Base-by-base conservation (phyloP, 2,888 invertebrate species). In the Conistra vaccinii region DNA sequence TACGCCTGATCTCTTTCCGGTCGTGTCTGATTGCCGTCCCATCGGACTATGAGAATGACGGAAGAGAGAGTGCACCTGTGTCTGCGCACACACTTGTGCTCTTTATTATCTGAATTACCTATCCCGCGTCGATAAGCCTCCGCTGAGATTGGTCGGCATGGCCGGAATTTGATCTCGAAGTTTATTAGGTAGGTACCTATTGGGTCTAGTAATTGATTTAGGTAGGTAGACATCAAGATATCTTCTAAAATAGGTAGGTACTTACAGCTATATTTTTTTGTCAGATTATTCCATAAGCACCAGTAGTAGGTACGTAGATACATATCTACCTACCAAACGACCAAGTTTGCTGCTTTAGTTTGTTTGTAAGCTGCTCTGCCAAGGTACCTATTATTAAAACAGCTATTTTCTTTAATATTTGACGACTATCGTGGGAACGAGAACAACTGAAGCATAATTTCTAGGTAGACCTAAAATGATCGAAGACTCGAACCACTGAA, bases 391-490 rank as follows among this genome's bases (percentile, higher is more conserved):
- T 35, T 23, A 51, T 29, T 35, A 60, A 45, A 73, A 60, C 58
- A 20, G 20, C 32, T 29, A 73, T 45, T 73, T 60, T 20, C 53
- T 53, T 76, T 14, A 73, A 73, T 81, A 61, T 45, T 61, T 76
- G 14, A 76, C 26, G 20, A 26, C 9, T 53, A 20, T 35, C 77
- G 66, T 78, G 77, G 32, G 83, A 82, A 60, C 10, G 12, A 60
- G 14, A 39, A 53, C 77, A 29, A 26, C 77, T 58, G 83, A 26
- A 10, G 1, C 20, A 20, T 65, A 14, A n/a, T 42, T 51, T 45
- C 23, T 32, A 53, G 14, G 12, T 72, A 26, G 0, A 26, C 12
- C 9, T 29, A 71, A 51, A 51, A 73, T 39, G 39, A 20, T 55
- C 29, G 20, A 73, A 20, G 17, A 53, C 35, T 32, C 23, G 6